Base-by-base conservation (phyloP, 2,113 vertebrate species). In the Ictalurus furcatus region DNA sequence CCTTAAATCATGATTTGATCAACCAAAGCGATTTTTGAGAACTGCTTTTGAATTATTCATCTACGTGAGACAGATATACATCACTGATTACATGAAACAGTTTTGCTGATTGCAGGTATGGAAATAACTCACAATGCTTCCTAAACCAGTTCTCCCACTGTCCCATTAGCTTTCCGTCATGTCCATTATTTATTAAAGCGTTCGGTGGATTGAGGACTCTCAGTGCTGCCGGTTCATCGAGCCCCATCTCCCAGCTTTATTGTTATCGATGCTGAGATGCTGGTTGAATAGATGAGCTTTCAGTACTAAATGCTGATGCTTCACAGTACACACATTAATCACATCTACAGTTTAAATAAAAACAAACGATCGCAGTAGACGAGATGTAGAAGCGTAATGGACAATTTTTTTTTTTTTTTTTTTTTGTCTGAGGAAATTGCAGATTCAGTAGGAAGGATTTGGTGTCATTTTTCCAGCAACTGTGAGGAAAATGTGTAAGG, bases 121-220 rank as follows among this genome's bases (percentile, higher is more conserved):
- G 54, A 76, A 84, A 61, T 84, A 40, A 84, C 63, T 69, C 30
- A 12, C 2, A 30, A 23, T 30, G 54, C 67, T 21, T 78, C 9
- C 37, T 52, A 56, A 30, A 14, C 13, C 69, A 40, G 17, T 59
- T 48, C 56, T 25, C 54, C 59, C 80, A 21, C 82, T 82, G n/a
- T 82, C 63, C 54, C 63, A 56, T 88, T 63, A 63, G 54, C 37
- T 34, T 63, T 76, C 56, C 65, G 37, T 88, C 52, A 52, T 1
- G 37, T 34, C 40, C 34, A 54, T 88, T 76, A 63, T 74, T 88
- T 84, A 84, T 88, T 61, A 40, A 83, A 48, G 65, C 30, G 65
- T n/a, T 11, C 16, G 17, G 67, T 40, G 54, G 25, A n/a, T 84
- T 37, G 25, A 84, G 21, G 78, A 52, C 28, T 12, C 37, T 5